phyloP scores from a whole-genome alignment of 2,888 invertebrate species.

The Xylophagus ater region DNA sequence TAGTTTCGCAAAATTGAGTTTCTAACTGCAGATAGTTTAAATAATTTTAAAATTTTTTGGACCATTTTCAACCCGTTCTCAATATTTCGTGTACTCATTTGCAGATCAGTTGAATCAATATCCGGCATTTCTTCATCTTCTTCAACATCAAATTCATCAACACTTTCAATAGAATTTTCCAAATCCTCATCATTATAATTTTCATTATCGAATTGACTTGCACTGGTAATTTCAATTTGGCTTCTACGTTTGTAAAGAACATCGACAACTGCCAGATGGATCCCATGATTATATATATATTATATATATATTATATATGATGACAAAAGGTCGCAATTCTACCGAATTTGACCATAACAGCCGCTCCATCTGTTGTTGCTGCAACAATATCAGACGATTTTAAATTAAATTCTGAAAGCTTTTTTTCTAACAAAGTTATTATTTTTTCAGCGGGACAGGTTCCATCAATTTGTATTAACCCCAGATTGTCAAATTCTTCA shows the following conservation, averaged over 20 bases:
- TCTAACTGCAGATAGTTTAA: not conserved
- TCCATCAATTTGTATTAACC: constrained; percentile 5
- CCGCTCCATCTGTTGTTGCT: not conserved
- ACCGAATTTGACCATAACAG: constrained; percentile 5
- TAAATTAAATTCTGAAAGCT: constrained; percentile 3
- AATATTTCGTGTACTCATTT: constrained; percentile 1
- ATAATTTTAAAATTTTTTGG: not conserved
- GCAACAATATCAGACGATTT: constrained; percentile 2
- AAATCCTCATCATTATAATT: not conserved
- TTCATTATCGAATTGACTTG: not conserved
- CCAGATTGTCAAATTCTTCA: not conserved
- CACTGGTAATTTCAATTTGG: constrained; percentile 3
- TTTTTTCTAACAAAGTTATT: constrained; percentile 1
- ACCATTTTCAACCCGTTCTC: constrained; percentile 3
- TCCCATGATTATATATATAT: constrained; percentile 3
- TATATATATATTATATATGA: too few species aligned
- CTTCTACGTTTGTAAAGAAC: constrained; percentile 2
- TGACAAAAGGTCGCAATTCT: not conserved
- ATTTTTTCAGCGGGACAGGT: constrained; percentile 4
- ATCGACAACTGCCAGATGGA: constrained; percentile 2
- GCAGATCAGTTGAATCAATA: constrained; percentile 3
- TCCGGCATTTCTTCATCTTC: not conserved
- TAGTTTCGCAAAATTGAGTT: constrained; percentile 1
- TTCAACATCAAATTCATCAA: constrained; percentile 2
- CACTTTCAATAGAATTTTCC: constrained; percentile 2